A percentile compares a stretch with the other conserved stretches of the same genome.
Conservation (phyloP, 2,888 invertebrate genomes). For the Callimorpha dominula region DNA sequence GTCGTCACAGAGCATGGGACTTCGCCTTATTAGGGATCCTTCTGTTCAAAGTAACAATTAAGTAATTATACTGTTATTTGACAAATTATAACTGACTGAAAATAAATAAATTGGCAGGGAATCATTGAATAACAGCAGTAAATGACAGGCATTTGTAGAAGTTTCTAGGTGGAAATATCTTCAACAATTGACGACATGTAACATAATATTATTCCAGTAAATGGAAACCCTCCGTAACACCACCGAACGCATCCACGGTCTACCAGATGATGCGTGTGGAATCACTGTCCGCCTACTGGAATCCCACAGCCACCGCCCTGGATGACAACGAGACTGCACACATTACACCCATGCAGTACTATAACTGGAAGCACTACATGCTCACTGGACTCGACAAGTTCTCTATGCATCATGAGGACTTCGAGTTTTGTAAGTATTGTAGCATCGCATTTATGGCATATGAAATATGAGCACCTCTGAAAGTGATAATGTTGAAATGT, state of each 20-base stretch:
- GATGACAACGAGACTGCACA: constrained; percentile 84
- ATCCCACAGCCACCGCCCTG: constrained; percentile 86
- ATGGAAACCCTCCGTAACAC: constrained; percentile 91
- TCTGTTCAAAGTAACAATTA: no score
- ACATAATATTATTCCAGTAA: constrained; percentile 81
- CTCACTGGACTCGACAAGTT: constrained; percentile 91
- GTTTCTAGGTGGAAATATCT: no score
- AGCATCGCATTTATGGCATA: not conserved
- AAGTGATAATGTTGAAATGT: no score
- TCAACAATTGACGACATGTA: not conserved
- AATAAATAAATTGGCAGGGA: not conserved
- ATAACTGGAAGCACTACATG: constrained; percentile 92
- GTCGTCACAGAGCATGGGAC: no score
- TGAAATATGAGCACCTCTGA: no score
- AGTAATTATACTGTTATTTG: no score
- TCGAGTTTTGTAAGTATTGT: constrained; percentile 91
- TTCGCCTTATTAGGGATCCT: no score
- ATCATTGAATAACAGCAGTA: not conserved
- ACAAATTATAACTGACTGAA: no score
- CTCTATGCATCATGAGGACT: constrained; percentile 91
- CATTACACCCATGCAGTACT: constrained; percentile 87
- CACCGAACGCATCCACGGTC: constrained; percentile 86
- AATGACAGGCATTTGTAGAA: not conserved
- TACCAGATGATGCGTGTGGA: constrained; percentile 93
- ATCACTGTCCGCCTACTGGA: constrained; percentile 92